Evolutionary conservation across 2,113 vertebrate genomes (phyloP).

Genomic region (Reinhardtius hippoglossoides): DNA sequence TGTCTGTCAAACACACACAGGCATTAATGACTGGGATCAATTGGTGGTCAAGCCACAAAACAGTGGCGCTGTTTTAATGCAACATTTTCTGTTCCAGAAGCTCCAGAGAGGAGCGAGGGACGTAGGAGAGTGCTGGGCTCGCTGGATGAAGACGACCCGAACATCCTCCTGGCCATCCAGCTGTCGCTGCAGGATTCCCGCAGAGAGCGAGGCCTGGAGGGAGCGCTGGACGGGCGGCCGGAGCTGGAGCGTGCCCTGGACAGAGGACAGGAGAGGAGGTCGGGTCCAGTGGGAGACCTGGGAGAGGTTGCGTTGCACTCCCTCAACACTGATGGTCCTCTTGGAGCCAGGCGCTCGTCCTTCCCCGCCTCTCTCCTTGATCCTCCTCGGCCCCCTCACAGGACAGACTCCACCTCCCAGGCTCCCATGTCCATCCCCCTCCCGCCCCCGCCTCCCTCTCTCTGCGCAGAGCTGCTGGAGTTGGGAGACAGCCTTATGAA

Average conservation of each 20-base stretch:
- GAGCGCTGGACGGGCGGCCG: constrained; percentile 33
- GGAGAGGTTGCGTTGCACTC: constrained; percentile 62
- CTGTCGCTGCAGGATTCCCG: constrained; percentile 97
- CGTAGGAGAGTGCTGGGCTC: constrained; percentile 88
- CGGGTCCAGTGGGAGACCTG: constrained; percentile 64
- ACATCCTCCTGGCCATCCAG: constrained; percentile 97
- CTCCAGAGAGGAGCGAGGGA: constrained; percentile 85
- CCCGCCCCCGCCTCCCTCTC: constrained; percentile 67
- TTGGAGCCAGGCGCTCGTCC: constrained; percentile 55
- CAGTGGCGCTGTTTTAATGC: not conserved
- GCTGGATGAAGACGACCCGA: constrained; percentile 97
- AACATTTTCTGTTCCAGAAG: constrained; percentile 62
- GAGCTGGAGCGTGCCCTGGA: constrained; percentile 53
- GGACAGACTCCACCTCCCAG: constrained; percentile 89
- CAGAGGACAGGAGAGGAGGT: constrained; percentile 60
- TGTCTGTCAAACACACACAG: constrained; percentile 14
- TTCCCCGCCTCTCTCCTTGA: constrained; percentile 58
- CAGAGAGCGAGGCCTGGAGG: constrained; percentile 79
- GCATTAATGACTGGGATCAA: constrained; percentile 35
- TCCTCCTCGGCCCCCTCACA: constrained; percentile 75
- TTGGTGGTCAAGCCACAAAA: constrained; percentile 3
- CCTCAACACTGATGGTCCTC: constrained; percentile 50
- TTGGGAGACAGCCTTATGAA: constrained; percentile 91
- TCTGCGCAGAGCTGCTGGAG: constrained; percentile 92
- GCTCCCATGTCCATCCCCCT: constrained; percentile 75